Percentiles rank a stretch among this genome's conserved stretches.
Conservation (phyloP, 2,888 invertebrate species). For the Yponomeuta plumbellus region DNA sequence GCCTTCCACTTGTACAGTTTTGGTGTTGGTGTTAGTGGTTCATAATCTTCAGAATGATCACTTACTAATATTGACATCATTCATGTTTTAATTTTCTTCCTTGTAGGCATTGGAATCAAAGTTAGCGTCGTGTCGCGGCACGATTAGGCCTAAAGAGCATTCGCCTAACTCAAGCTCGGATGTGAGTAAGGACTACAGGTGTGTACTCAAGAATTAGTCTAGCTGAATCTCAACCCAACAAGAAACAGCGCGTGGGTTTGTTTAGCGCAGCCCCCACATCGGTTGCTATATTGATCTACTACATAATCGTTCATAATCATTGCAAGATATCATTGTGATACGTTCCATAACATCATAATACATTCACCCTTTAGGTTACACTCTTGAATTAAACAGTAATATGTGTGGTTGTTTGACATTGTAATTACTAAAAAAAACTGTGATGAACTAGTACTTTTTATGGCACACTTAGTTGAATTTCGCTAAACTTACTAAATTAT, state of each 20-base stretch:
- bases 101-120: constrained; percentile 83
- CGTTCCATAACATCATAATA: background rate
- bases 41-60: constrained; percentile 39
- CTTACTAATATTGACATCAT: constrained; percentile 69
- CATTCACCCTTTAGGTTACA: background rate
- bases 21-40: constrained; percentile 30
- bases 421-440: constrained; percentile 61
- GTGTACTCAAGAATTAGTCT: constrained; percentile 71
- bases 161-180: constrained; percentile 68
- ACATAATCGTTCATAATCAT: background rate
- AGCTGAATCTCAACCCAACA: constrained; percentile 26
- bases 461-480: constrained; percentile 45
- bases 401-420: constrained; percentile 47
- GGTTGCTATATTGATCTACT: background rate
- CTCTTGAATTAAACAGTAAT: constrained; percentile 23
- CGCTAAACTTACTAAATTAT: constrained; percentile 39
- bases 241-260: constrained; percentile 26
- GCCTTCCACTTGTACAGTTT: constrained; percentile 1
- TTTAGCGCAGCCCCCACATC: constrained; percentile 18
- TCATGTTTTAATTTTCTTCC: constrained; percentile 71
- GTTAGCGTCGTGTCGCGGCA: constrained; percentile 79
- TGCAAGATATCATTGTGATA: constrained; percentile 9
- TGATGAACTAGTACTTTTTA: constrained; percentile 48
- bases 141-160: constrained; percentile 74
- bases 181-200: constrained; percentile 76